phyloP scores from a whole-genome alignment of 2,888 invertebrate genomes.

The Amphipyra tragopoginis region DNA sequence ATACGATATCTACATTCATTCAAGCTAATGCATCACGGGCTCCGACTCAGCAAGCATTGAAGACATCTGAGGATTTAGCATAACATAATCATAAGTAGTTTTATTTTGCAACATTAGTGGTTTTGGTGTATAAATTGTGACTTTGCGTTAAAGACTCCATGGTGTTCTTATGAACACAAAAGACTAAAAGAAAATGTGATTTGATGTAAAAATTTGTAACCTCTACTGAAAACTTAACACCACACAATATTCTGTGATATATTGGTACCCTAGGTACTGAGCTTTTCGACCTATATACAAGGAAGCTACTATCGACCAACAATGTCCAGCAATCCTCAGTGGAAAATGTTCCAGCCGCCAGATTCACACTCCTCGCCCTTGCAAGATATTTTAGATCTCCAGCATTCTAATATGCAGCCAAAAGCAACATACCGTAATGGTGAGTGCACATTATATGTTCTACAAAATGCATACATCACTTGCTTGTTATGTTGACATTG shows the following conservation, averaged over 20 bases:
- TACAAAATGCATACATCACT: constrained; percentile 14
- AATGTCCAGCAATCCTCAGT: constrained; percentile 96
- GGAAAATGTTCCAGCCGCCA: constrained; percentile 97
- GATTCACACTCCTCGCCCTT: constrained; percentile 95
- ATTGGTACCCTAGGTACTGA: constrained; percentile 78
- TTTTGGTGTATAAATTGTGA: constrained; percentile 81
- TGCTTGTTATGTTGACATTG: constrained; percentile 37
- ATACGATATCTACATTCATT: constrained; percentile 73
- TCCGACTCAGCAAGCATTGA: constrained; percentile 96
- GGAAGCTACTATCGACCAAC: constrained; percentile 78
- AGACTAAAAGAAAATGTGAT: constrained; percentile 84
- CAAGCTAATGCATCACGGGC: constrained; percentile 86
- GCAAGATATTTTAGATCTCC: constrained; percentile 95
- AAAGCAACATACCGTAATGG: constrained; percentile 90
- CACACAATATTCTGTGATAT: constrained; percentile 87
- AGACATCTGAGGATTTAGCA: constrained; percentile 95
- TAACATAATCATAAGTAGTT: constrained; percentile 86
- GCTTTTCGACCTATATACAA: constrained; percentile 86
- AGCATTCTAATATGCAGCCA: constrained; percentile 88
- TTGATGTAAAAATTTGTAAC: constrained; percentile 78
- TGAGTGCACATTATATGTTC: constrained; percentile 65
- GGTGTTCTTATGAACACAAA: constrained; percentile 77
- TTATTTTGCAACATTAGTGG: constrained; percentile 82
- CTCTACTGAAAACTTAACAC: constrained; percentile 76
- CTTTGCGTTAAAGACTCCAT: constrained; percentile 74